Base-by-base conservation (phyloP, 2,797 vertebrate genomes). In the Anableps anableps region DNA sequence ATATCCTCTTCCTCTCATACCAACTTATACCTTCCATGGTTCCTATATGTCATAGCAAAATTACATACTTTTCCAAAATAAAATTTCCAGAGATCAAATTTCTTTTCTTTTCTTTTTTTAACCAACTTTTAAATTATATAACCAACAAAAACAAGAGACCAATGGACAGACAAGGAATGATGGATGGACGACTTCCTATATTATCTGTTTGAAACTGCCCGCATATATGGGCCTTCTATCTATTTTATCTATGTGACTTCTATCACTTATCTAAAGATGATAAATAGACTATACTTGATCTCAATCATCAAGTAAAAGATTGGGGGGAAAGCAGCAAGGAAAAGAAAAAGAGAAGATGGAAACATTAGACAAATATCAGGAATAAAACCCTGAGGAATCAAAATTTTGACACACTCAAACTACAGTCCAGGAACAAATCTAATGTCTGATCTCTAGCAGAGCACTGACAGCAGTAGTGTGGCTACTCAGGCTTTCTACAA, bases 401-500 rank as follows among this genome's bases (percentile, higher is more conserved):
- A 66, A 66, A 38, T 41, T 70, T 45, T n/a, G 41, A 45, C 66
- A 70, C 38, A 45, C 38, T 43, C 2, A 53, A 41, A 26, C 13
- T 13, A 36, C 19, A n/a, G 14, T n/a, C 7, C 13, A 41, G 41
- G 14, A 38, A n/a, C 26, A 74, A 50, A 23, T 51, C 3, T 85
- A 78, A 75, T 55, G 62, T 64, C 14, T 34, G 0, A 74, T 75
- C 36, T 64, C 34, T 47, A 26, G 23, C 48, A 74, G n/a, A 80
- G 60, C 53, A 58, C 87, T 79, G 41, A 74, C n/a, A 36, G 74
- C 76, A 72, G 74, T 48, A 6, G 41, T 72, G 34, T 41, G 75
- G 50, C 38, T 31, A 45, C 29, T 81, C 60, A 1, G 45, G 72
- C 72, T 48, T 73, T 80, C 78, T 78, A 82, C 84, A 77, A 85